A percentile compares a stretch with the other conserved stretches of the same genome.
phyloP scores from a whole-genome alignment of 2,113 vertebrate species.

The Regulus satrapa region DNA sequence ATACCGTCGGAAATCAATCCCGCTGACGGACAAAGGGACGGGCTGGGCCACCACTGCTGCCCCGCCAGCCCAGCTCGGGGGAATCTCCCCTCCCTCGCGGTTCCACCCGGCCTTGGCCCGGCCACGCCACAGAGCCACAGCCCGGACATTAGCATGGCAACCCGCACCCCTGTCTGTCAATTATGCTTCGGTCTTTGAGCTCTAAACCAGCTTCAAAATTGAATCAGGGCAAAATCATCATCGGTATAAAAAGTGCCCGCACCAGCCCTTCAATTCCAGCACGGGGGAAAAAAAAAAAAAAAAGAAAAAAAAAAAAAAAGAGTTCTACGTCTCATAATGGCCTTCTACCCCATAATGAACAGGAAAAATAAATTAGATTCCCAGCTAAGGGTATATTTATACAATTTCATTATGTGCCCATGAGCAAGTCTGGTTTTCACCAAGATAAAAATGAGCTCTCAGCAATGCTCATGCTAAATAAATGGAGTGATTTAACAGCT shows the following conservation, averaged over 20 bases:
- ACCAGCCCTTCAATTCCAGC: slow-evolving; percentile 78
- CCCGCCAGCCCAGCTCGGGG: fast-evolving
- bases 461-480: slow-evolving; percentile 80
- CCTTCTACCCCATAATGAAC: slow-evolving; percentile 84
- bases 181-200: slow-evolving; percentile 70
- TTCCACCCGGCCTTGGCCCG: background rate
- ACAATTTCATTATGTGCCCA: slow-evolving; percentile 84
- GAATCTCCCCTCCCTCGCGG: background rate
- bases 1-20: background rate
- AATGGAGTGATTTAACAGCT: slow-evolving; percentile 85
- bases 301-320: slow-evolving; percentile 55
- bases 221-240: slow-evolving; percentile 78
- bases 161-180: slow-evolving; percentile 74
- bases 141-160: slow-evolving; percentile 49
- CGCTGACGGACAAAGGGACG: background rate
- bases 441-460: slow-evolving; percentile 83
- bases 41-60: background rate
- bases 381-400: slow-evolving; percentile 81
- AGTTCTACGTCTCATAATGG: slow-evolving; percentile 82
- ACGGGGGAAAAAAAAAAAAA: slow-evolving; percentile 31
- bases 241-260: slow-evolving; percentile 75
- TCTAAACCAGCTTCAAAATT: slow-evolving; percentile 79
- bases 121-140: background rate
- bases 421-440: slow-evolving; percentile 80
- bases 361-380: slow-evolving; percentile 87